phyloP scores from a whole-genome alignment of 2,888 invertebrate species.

The Lampropteryx suffumata region DNA sequence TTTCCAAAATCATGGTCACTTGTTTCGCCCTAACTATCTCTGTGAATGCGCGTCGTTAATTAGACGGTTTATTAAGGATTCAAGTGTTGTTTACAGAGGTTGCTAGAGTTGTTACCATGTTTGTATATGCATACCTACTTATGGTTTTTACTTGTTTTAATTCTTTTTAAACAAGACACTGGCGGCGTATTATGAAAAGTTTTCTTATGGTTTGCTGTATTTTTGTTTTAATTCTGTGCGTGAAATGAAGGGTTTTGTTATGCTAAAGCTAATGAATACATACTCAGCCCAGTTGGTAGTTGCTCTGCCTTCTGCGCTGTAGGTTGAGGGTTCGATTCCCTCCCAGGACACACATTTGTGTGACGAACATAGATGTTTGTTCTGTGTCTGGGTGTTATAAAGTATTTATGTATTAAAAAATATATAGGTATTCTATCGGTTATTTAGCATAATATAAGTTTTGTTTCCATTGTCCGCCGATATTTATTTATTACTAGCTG shows the following conservation, averaged over 20 bases:
- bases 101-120: slow-evolving; percentile 21
- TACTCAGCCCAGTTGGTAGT: no score
- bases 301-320: no score
- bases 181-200: neutral
- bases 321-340: no score
- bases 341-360: no score
- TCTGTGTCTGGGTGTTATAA: no score
- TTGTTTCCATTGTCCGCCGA: no score
- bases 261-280: no score
- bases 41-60: slow-evolving; percentile 70
- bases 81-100: slow-evolving; percentile 50
- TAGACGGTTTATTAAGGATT: slow-evolving; percentile 73
- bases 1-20: slow-evolving; percentile 36
- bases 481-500: no score
- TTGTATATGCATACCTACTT: neutral
- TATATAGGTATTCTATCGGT: no score
- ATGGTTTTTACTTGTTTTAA: slow-evolving; percentile 15
- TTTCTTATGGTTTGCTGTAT: neutral
- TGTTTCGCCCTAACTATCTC: slow-evolving; percentile 38
- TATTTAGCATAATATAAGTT: no score
- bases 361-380: no score
- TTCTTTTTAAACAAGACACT: slow-evolving; percentile 18
- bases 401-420: no score
- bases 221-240: neutral
- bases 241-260: neutral